Conservation (phyloP, 2,888 invertebrate genomes). For the Anthrax anthrax region DNA sequence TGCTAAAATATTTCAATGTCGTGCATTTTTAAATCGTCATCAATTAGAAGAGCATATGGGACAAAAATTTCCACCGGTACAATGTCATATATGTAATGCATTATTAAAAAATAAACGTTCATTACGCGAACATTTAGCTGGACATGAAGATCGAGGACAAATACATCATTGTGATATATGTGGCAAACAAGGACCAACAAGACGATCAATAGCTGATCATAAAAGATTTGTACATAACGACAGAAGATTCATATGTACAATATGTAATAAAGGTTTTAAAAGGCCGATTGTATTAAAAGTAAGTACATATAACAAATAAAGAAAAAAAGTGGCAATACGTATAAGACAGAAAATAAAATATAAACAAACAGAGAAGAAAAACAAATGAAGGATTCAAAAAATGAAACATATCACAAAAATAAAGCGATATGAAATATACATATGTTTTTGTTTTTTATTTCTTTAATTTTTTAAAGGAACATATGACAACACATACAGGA, state of each 20-base stretch:
- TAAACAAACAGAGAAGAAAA: too few relatives aligned
- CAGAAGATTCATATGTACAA: conserved; percentile 24
- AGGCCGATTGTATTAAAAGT: conserved; percentile 27
- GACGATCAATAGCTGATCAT: conserved; percentile 27
- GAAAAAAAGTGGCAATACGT: neutral
- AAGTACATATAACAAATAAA: neutral
- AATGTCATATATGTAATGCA: conserved; percentile 28
- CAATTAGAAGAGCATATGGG: conserved; percentile 25
- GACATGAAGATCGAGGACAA: conserved; percentile 23
- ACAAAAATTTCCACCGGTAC: conserved; percentile 23
- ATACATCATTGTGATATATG: conserved; percentile 26
- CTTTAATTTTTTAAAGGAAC: conserved; percentile 21
- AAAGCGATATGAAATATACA: neutral
- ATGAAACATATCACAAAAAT: neutral
- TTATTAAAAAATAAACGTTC: conserved; percentile 28
- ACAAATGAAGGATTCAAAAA: too few relatives aligned
- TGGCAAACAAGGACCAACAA: conserved; percentile 27
- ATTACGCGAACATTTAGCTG: conserved; percentile 26
- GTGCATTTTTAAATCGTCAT: conserved; percentile 22
- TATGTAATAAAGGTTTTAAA: conserved; percentile 30
- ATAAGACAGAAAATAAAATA: too few relatives aligned
- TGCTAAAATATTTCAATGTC: conserved; percentile 28
- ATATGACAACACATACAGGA: conserved; percentile 32
- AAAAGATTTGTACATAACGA: conserved; percentile 28
- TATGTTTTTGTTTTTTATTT: neutral